Conservation (phyloP, 2,797 vertebrate species). For the Eidolon dupreanum region DNA sequence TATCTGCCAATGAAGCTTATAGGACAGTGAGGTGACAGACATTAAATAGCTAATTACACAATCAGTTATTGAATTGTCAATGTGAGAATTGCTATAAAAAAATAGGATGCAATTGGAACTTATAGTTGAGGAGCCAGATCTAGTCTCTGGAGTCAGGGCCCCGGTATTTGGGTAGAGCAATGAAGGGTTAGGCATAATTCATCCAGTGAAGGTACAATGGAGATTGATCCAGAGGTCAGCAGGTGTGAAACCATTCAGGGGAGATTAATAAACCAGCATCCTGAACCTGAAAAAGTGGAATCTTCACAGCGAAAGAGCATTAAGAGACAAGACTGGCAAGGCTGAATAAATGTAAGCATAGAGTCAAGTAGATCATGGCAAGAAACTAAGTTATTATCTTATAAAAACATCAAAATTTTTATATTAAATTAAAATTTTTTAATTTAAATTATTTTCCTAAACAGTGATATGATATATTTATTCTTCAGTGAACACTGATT, state of each 20-base stretch:
- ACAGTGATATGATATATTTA: neutral
- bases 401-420: neutral
- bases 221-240: neutral
- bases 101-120: neutral
- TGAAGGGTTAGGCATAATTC: neutral
- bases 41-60: neutral
- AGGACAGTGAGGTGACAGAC: neutral
- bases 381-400: neutral
- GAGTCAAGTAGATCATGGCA: rapidly evolving
- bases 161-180: neutral
- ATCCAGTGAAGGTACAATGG: neutral
- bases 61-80: conserved; percentile 2
- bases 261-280: neutral
- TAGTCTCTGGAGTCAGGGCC: neutral
- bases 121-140: neutral
- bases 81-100: neutral
- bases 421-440: no score
- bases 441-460: neutral
- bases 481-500: neutral
- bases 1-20: neutral
- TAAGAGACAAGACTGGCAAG: neutral
- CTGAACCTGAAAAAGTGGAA: neutral
- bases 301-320: neutral
- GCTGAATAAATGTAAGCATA: neutral
- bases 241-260: neutral